Percentiles rank a stretch among this genome's conserved stretches.
Evolutionary conservation across 1,140 invertebrate genomes (phyloP).

Genomic region (Polypedilum pembai): DNA sequence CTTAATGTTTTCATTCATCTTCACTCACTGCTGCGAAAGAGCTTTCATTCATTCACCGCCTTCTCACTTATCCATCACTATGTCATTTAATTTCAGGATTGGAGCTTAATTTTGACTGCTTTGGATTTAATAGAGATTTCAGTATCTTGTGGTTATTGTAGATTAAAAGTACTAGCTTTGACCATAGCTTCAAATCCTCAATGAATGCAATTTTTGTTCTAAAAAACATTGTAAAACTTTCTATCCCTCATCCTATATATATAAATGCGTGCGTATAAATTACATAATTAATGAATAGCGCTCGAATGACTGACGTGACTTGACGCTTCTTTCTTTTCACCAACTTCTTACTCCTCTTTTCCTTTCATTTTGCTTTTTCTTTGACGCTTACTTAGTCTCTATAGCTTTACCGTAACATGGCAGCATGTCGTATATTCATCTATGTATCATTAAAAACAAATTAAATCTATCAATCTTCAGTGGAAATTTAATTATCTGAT

Average conservation of each 20-base stretch:
- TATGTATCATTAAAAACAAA: constrained; percentile 26
- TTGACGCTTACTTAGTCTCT: background rate
- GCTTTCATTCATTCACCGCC: too few relatives aligned
- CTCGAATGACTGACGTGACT: background rate
- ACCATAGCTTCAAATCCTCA: too few relatives aligned
- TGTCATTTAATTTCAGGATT: too few relatives aligned
- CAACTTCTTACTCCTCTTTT: background rate
- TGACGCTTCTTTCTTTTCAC: background rate
- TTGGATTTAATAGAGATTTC: too few relatives aligned
- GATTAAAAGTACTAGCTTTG: too few relatives aligned
- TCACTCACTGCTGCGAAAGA: too few relatives aligned
- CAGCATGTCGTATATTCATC: background rate
- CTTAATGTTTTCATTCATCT: background rate
- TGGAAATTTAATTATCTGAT: constrained; percentile 24
- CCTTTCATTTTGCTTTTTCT: background rate
- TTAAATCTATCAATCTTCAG: constrained; percentile 22
- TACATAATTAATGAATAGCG: constrained; percentile 13
- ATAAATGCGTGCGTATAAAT: background rate
- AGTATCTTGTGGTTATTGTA: too few relatives aligned
- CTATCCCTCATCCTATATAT: too few relatives aligned
- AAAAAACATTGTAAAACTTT: too few relatives aligned
- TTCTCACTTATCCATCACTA: too few relatives aligned
- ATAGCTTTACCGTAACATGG: background rate
- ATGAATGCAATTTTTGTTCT: too few relatives aligned
- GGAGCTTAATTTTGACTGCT: too few relatives aligned